Conservation (phyloP, 2,888 invertebrate genomes). For the Lepidochrysops patricia region DNA sequence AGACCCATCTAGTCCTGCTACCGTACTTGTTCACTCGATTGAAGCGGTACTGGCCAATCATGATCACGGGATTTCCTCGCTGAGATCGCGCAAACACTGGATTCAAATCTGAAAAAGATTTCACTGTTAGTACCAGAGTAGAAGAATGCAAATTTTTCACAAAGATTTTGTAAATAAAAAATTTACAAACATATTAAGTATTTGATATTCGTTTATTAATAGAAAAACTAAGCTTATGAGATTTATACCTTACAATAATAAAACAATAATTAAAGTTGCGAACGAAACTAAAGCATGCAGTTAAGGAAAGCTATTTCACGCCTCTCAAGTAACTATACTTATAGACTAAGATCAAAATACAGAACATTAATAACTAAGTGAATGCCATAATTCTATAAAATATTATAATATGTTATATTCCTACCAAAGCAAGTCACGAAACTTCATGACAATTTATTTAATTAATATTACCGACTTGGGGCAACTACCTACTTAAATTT, state of each 20-base stretch:
- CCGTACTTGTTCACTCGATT: constrained; percentile 66
- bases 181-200: neutral
- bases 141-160: too few relatives aligned
- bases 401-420: too few relatives aligned
- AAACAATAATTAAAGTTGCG: neutral
- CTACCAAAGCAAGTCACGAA: too few relatives aligned
- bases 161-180: too few relatives aligned
- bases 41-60: constrained; percentile 67
- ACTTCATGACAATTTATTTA: too few relatives aligned
- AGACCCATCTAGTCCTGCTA: constrained; percentile 61
- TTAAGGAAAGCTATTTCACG: neutral
- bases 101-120: constrained; percentile 53
- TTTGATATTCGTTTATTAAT: neutral
- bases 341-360: too few relatives aligned
- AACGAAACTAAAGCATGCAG: neutral
- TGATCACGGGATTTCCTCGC: constrained; percentile 64
- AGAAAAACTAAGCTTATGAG: neutral
- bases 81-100: constrained; percentile 65
- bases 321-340: neutral
- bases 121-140: constrained; percentile 29
- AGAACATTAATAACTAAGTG: too few relatives aligned
- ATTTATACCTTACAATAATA: neutral
- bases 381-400: too few relatives aligned
- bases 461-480: too few relatives aligned
- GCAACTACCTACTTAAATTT: too few relatives aligned